Conservation (phyloP, 2,888 invertebrate species). For the Nephrotoma appendiculata region DNA sequence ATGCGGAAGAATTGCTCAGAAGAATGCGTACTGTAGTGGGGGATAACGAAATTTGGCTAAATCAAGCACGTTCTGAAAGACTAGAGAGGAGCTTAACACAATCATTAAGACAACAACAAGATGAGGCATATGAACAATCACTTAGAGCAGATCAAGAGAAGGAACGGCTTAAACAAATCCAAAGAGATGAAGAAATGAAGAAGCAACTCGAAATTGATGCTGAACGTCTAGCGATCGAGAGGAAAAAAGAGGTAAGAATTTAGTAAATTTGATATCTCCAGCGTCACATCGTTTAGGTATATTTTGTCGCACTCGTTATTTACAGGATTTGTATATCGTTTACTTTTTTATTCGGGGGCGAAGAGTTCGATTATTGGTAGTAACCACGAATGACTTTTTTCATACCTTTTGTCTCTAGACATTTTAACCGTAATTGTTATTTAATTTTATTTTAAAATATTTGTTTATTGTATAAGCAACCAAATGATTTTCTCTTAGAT, state of each 20-base stretch:
- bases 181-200: slow-evolving; percentile 37
- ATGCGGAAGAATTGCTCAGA: slow-evolving; percentile 51
- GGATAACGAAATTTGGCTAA: slow-evolving; percentile 77
- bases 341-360: no score
- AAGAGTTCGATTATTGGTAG: no score
- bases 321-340: no score
- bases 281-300: background rate
- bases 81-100: slow-evolving; percentile 75
- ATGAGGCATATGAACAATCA: slow-evolving; percentile 86
- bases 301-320: background rate
- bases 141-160: slow-evolving; percentile 89
- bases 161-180: slow-evolving; percentile 55
- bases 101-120: slow-evolving; percentile 77
- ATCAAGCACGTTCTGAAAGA: slow-evolving; percentile 72
- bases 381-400: no score
- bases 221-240: slow-evolving; percentile 36
- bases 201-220: slow-evolving; percentile 36
- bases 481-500: no score
- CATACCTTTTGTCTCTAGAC: no score
- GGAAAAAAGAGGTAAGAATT: slow-evolving; percentile 28
- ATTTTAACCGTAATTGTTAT: no score
- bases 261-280: background rate
- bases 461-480: no score
- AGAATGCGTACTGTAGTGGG: slow-evolving; percentile 61
- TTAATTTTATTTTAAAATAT: no score